A percentile compares a stretch with the other conserved stretches of the same genome.
Evolutionary conservation across 2,113 vertebrate genomes (phyloP).

Genomic region (Neolamprologus devosi): DNA sequence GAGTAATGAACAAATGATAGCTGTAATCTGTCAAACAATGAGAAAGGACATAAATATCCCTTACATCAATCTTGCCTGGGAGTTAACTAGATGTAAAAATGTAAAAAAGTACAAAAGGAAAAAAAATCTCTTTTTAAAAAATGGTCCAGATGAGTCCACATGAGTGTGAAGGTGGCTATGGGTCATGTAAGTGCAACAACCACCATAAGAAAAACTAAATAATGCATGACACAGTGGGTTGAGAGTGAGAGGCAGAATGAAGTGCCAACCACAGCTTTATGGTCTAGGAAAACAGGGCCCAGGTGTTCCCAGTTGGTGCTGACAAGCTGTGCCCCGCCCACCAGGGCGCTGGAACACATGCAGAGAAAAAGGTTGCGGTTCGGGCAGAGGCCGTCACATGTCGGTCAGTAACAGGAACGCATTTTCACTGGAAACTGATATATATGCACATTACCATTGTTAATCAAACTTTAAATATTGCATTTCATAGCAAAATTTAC

Average conservation of each 20-base stretch:
- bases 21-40: neutral
- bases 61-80: neutral
- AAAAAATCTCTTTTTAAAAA: neutral
- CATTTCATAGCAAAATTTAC: neutral
- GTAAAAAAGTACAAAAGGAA: neutral
- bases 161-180: neutral
- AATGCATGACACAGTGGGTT: neutral
- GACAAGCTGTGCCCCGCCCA: neutral
- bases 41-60: constrained; percentile 2
- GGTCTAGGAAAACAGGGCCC: neutral
- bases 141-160: neutral
- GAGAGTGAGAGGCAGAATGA: neutral
- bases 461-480: neutral
- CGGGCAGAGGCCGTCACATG: neutral
- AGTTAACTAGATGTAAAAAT: neutral
- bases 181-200: neutral
- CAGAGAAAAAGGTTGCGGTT: neutral
- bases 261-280: neutral
- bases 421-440: neutral
- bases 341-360: neutral
- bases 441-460: neutral
- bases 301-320: neutral
- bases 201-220: neutral
- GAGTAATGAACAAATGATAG: constrained; percentile 18
- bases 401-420: neutral